Conservation (phyloP, 2,888 invertebrate species). For the Synanthedon formicaeformis region DNA sequence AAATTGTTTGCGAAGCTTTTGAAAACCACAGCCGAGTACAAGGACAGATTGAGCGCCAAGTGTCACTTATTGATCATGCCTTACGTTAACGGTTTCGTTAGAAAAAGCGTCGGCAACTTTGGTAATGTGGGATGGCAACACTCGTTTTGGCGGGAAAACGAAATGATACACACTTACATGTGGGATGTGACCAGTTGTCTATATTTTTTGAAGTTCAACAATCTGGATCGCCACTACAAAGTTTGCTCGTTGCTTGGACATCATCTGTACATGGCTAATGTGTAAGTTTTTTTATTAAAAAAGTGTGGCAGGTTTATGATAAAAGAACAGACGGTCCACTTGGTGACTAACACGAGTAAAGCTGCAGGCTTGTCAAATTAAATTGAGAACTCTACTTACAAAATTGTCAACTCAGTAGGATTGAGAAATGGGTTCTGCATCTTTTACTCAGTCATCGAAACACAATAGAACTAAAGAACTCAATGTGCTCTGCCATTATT, state of each 20-base stretch:
- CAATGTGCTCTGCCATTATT: too few species aligned
- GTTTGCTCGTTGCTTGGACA: constrained; percentile 74
- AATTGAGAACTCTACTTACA: too few species aligned
- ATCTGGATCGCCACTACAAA: constrained; percentile 72
- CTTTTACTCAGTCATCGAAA: too few species aligned
- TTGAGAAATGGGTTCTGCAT: too few species aligned
- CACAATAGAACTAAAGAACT: too few species aligned
- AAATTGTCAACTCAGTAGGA: too few species aligned
- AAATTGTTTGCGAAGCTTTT: constrained; percentile 72
- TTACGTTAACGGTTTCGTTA: constrained; percentile 31
- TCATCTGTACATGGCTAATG: constrained; percentile 71
- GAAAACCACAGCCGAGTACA: constrained; percentile 73
- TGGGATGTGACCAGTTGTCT: constrained; percentile 75
- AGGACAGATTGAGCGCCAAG: constrained; percentile 71
- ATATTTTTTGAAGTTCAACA: constrained; percentile 71
- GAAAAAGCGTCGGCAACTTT: constrained; percentile 8
- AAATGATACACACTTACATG: constrained; percentile 67
- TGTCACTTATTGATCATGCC: constrained; percentile 73
- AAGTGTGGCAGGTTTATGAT: too few species aligned
- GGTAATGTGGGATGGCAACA: constrained; percentile 21
- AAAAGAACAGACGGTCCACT: too few species aligned
- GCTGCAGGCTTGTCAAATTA: too few species aligned
- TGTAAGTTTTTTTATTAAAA: constrained; percentile 49
- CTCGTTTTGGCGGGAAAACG: constrained; percentile 25
- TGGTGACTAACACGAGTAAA: too few species aligned